Evolutionary conservation across 2,113 vertebrate species (phyloP).

Genomic region (Pao palembangensis): DNA sequence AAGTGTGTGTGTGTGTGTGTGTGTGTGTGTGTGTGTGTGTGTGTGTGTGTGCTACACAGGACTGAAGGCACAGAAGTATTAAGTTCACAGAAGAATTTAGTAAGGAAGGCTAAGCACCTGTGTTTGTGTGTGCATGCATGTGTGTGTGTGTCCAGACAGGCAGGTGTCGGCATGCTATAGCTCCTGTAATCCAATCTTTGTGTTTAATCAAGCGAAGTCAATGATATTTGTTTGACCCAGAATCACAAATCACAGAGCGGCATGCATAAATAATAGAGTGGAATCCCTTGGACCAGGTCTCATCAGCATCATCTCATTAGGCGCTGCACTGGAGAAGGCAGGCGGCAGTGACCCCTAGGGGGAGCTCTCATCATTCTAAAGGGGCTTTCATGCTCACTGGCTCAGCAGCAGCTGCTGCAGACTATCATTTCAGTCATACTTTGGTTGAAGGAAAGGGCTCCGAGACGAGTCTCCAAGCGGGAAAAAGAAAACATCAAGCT

Average conservation of each 20-base stretch:
- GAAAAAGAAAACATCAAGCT: constrained; percentile 6
- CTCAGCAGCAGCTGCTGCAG: constrained; percentile 10
- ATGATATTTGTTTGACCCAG: neutral
- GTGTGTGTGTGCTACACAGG: constrained; percentile 2
- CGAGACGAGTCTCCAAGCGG: constrained; percentile 6
- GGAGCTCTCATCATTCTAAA: constrained; percentile 61
- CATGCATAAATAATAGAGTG: neutral
- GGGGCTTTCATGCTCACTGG: neutral
- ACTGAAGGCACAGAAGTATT: too few relatives aligned
- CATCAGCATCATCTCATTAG: constrained; percentile 1
- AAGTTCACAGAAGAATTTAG: neutral
- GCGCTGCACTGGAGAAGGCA: neutral
- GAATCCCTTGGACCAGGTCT: neutral
- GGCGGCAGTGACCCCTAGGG: constrained; percentile 44
- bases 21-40: constrained; percentile 7
- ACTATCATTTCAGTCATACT: constrained; percentile 22
- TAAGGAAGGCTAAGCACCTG: neutral
- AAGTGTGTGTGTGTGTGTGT: constrained; percentile 17
- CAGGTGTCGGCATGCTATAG: constrained; percentile 22
- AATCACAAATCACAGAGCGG: neutral
- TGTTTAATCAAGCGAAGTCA: neutral
- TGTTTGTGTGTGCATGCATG: constrained; percentile 5
- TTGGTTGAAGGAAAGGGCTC: constrained; percentile 11
- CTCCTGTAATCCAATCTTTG: constrained; percentile 18
- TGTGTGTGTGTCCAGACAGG: neutral